phyloP scores from a whole-genome alignment of 2,888 invertebrate genomes.

The Conops quadrifasciatus region DNA sequence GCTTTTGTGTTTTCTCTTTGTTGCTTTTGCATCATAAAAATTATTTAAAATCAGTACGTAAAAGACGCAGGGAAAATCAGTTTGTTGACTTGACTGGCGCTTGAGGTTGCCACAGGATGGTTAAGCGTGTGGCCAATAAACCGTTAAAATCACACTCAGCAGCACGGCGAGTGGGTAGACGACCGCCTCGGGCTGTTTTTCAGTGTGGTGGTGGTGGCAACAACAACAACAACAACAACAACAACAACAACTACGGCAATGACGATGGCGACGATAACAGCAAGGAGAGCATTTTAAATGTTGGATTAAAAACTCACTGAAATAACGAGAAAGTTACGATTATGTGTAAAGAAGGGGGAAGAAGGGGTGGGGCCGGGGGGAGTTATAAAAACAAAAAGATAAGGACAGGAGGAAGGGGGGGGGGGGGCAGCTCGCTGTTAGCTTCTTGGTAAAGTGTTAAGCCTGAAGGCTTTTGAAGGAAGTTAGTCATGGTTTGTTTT shows the following conservation, averaged over 20 bases:
- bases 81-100: conserved; percentile 37
- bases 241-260: no score
- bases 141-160: conserved; percentile 54
- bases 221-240: not conserved
- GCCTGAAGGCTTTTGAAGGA: not conserved
- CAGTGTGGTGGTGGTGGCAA: not conserved
- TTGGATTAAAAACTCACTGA: not conserved
- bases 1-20: not conserved
- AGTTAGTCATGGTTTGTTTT: not conserved
- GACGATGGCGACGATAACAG: no score
- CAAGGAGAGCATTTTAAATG: not conserved
- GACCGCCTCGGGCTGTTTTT: not conserved
- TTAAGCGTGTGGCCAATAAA: conserved; percentile 58
- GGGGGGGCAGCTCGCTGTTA: not conserved
- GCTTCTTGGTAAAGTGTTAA: not conserved
- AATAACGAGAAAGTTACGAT: no score
- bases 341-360: no score
- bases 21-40: not conserved
- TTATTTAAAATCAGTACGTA: conserved; percentile 5
- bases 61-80: conserved; percentile 11
- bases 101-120: conserved; percentile 49
- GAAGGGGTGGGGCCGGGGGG: no score
- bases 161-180: not conserved
- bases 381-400: not conserved
- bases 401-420: not conserved